Evolutionary conservation across 2,113 vertebrate genomes (phyloP), one percentile per base, ranked within the genome.

Genomic region (Tyto alba): DNA sequence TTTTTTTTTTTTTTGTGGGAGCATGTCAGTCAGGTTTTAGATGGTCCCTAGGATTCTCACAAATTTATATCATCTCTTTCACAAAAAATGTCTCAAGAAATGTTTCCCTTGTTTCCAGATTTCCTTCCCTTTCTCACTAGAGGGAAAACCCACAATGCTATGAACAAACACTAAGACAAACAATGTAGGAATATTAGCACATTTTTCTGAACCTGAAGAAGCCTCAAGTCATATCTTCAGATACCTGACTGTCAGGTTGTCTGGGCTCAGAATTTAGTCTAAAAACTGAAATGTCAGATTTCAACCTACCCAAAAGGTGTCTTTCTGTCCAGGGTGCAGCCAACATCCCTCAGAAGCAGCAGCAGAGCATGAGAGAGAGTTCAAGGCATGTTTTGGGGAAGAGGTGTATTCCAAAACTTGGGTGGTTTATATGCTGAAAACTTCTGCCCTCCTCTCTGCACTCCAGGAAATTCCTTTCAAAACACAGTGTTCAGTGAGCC

Each of bases 81-180:
- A 34, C 41, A 36, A 88, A 68, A 82, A 76, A 84, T 16, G 45
- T 81, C 57, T 26, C 82, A 89, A 55, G 60, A 83, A 93, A 74
- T 55, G 47, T 83, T 62, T 59, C 55, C 56, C 43, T 92, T 67
- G 32, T 78, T 92, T 32, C 38, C 93, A 75, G 62, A 83, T 11
- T 95, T 95, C 45, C 76, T 92, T 95, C 83, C 79, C 60, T 74
- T 93, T 92, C 50, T 82, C 38, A 34, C 88, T 62, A 89, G 47
- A 30, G 7, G 16, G 26, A 72, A 66, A 48, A 62, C 66, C 18
- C 48, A 55, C 60, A 52, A 63, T 50, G 14, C 6, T 41, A 45
- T 36, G 36, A 43, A 40, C 8, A 43, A 85, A 40, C 6, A 60
- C 3, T 30, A 93, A 57, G 66, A 79, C 80, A 64, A 68, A 43